Evolutionary conservation across 1,140 invertebrate species (phyloP).

Genomic region (Cherax destructor): DNA sequence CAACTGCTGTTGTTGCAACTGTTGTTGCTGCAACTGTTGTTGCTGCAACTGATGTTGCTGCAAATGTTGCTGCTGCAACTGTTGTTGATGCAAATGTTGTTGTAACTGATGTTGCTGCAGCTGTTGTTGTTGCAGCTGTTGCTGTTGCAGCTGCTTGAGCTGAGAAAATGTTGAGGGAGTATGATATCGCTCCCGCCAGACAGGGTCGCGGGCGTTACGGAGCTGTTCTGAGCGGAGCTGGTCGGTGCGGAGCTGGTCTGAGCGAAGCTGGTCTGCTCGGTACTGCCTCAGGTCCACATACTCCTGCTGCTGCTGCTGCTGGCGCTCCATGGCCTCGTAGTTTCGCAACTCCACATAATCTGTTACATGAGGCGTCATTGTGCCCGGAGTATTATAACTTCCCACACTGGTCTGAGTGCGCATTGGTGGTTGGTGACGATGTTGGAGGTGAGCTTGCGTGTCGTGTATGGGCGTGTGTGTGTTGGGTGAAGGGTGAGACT

Average conservation of each 20-base stretch:
- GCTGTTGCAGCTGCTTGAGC: slow-evolving; percentile 62
- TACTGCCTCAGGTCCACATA: slow-evolving; percentile 73
- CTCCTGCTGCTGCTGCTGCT: slow-evolving; percentile 66
- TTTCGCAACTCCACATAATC: slow-evolving; percentile 73
- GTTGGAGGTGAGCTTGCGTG: slow-evolving; percentile 46
- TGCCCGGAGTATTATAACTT: slow-evolving; percentile 34
- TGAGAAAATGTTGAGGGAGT: slow-evolving; percentile 41
- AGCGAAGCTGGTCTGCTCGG: slow-evolving; percentile 66
- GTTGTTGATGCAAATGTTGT: slow-evolving; percentile 51
- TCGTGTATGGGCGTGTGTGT: slow-evolving; percentile 62
- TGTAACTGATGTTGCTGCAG: slow-evolving; percentile 41
- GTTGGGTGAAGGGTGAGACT: slow-evolving; percentile 56
- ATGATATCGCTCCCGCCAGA: slow-evolving; percentile 57
- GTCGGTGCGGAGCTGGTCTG: neutral
- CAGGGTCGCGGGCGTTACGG: slow-evolving; percentile 40
- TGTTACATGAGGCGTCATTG: slow-evolving; percentile 45
- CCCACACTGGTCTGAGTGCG: slow-evolving; percentile 54
- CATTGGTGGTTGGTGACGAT: slow-evolving; percentile 46
- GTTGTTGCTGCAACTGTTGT: slow-evolving; percentile 26
- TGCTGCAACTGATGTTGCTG: slow-evolving; percentile 51
- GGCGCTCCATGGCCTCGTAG: slow-evolving; percentile 72
- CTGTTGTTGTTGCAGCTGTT: slow-evolving; percentile 7
- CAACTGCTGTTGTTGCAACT: slow-evolving; percentile 19
- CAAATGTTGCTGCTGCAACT: slow-evolving; percentile 58
- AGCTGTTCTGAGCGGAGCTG: slow-evolving; percentile 72